These are phyloP conservation scores for Odontesthes bonariensis DNA, from an alignment of 2,113 vertebrate species.

Conservation along the genomic window DNA sequence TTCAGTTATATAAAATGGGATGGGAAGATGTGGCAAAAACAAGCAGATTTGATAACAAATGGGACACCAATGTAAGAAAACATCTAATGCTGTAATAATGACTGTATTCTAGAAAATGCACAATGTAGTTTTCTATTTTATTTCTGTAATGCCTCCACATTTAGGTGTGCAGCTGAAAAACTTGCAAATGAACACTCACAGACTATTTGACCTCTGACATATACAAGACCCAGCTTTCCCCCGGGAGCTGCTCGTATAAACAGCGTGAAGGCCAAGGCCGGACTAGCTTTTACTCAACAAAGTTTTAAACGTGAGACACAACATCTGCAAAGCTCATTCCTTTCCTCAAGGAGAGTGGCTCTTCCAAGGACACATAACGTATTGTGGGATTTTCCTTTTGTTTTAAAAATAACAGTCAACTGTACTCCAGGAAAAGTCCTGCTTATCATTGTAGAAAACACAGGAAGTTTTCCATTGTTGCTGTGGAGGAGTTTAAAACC, in stretches of 20 bases:
- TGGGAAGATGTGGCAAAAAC: too few species aligned
- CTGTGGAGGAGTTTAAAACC: conserved; percentile 13
- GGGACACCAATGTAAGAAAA: too few species aligned
- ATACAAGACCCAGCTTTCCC: conserved; percentile 29
- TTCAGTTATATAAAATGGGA: too few species aligned
- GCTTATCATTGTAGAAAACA: conserved; percentile 51
- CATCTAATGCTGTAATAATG: too few species aligned
- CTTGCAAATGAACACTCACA: conserved; percentile 25
- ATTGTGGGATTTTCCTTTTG: conserved; percentile 52
- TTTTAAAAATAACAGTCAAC: conserved; percentile 31
- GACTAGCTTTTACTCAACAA: conserved; percentile 12
- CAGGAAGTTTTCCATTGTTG: conserved; percentile 65
- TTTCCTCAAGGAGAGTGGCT: conserved; percentile 39
- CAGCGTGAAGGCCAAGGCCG: conserved; percentile 38
- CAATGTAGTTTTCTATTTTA: not conserved
- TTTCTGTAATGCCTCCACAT: conserved; percentile 1
- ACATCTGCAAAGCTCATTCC: conserved; percentile 70
- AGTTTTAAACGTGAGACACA: conserved; percentile 44
- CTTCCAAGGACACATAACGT: conserved; percentile 30
- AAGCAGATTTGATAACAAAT: too few species aligned
- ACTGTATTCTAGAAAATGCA: too few species aligned
- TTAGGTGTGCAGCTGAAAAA: conserved; percentile 4
- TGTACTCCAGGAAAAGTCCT: conserved; percentile 57
- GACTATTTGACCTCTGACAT: conserved; percentile 45
- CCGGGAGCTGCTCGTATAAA: conserved; percentile 42